Percentiles rank a stretch among this genome's conserved stretches.
Evolutionary conservation across 2,888 invertebrate species (phyloP).

Genomic region (Lamellibrachia columna): DNA sequence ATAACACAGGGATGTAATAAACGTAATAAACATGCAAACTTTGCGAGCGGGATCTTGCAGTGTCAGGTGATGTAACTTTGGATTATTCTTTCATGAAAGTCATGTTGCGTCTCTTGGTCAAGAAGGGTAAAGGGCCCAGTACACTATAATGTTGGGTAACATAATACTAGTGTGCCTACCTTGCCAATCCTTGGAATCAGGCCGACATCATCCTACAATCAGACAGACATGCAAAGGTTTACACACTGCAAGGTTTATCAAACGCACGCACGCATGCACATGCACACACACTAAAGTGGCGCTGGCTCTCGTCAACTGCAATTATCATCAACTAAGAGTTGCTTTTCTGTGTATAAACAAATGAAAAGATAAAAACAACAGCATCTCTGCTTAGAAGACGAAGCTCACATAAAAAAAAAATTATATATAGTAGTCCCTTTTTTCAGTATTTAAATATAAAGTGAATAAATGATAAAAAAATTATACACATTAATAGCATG

Average conservation of each 20-base stretch:
- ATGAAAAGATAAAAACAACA: no score
- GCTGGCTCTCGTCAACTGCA: not conserved
- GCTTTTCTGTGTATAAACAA: no score
- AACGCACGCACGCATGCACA: not conserved
- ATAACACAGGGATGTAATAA: not conserved
- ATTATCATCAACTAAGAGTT: no score
- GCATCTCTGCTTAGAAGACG: no score
- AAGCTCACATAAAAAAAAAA: no score
- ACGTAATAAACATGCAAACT: not conserved
- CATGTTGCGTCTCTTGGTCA: no score
- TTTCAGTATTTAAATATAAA: no score
- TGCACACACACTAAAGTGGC: not conserved
- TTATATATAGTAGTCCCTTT: no score
- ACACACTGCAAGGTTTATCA: not conserved
- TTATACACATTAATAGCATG: no score
- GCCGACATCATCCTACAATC: constrained; percentile 56
- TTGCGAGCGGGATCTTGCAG: not conserved
- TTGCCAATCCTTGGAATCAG: constrained; percentile 61
- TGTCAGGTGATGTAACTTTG: not conserved
- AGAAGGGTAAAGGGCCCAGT: no score
- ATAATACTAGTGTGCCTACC: constrained; percentile 34
- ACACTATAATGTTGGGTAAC: not conserved
- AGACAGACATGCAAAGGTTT: not conserved
- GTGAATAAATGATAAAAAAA: no score
- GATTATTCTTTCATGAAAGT: not conserved